A percentile compares a stretch with the other conserved stretches of the same genome.
phyloP scores from a whole-genome alignment of 2,888 invertebrate genomes.

The Dichetophora obliterata region DNA sequence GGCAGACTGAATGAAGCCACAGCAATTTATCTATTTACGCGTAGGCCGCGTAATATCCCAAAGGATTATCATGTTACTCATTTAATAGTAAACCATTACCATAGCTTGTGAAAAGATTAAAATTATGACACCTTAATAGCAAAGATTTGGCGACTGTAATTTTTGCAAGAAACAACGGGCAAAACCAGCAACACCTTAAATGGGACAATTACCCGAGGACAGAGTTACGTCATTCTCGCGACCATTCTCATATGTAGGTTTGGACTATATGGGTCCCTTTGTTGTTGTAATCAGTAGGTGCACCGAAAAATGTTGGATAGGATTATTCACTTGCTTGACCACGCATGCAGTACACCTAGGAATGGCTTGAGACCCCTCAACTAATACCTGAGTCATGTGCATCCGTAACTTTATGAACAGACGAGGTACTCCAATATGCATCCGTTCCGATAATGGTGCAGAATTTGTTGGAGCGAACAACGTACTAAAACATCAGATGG shows the following conservation, averaged over 20 bases:
- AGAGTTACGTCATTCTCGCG: conserved; percentile 27
- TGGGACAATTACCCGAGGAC: conserved; percentile 41
- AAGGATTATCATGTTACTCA: not conserved
- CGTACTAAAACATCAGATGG: conserved; percentile 31
- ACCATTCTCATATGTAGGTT: conserved; percentile 29
- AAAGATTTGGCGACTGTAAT: conserved; percentile 20
- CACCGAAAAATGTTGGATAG: conserved; percentile 10
- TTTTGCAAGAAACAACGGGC: no score
- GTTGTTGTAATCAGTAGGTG: not conserved
- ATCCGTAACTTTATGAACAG: conserved; percentile 11
- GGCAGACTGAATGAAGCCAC: not conserved
- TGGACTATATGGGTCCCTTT: not conserved
- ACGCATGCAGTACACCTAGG: conserved; percentile 7
- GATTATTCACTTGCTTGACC: conserved; percentile 12
- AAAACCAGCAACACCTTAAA: conserved; percentile 33
- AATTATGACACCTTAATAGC: conserved; percentile 30
- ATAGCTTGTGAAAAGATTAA: conserved; percentile 28
- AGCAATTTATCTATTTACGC: not conserved
- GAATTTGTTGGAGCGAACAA: conserved; percentile 42
- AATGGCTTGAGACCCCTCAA: not conserved
- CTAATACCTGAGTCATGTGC: not conserved
- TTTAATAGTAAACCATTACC: conserved; percentile 22
- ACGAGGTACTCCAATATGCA: not conserved
- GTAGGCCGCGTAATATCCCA: conserved; percentile 8
- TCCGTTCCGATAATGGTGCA: conserved; percentile 24